Conservation (phyloP, 2,888 invertebrate genomes). For the Cactoblastis cactorum region DNA sequence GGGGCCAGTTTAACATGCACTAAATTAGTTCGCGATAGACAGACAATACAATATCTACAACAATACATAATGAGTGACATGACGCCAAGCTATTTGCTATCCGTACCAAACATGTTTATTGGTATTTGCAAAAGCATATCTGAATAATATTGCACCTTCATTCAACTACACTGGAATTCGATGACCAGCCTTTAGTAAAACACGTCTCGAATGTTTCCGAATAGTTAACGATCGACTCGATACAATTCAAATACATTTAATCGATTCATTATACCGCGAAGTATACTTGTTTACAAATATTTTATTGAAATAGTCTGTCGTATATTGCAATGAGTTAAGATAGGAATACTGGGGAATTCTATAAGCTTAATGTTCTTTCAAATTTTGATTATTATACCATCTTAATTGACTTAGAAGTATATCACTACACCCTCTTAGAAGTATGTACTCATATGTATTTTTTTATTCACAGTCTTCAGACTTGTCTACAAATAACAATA, state of each 20-base stretch:
- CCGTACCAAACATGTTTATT: slow-evolving; percentile 43
- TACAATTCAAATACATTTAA: slow-evolving; percentile 40
- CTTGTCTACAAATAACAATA: too few species aligned
- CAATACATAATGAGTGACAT: slow-evolving; percentile 27
- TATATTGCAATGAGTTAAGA: neutral
- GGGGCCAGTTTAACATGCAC: neutral
- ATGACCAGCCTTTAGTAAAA: slow-evolving; percentile 28
- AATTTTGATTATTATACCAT: too few species aligned
- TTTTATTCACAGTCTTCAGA: too few species aligned
- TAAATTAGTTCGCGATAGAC: neutral
- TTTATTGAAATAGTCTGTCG: slow-evolving; percentile 26
- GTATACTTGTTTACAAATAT: slow-evolving; percentile 51
- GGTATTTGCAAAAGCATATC: slow-evolving; percentile 49
- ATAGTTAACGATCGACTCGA: slow-evolving; percentile 51
- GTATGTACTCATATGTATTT: too few species aligned
- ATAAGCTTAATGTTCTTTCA: too few species aligned
- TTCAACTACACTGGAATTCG: slow-evolving; percentile 31
- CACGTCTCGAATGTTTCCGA: slow-evolving; percentile 49
- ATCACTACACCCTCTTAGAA: too few species aligned
- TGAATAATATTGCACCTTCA: slow-evolving; percentile 50
- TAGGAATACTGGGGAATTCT: too few species aligned
- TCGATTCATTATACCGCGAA: slow-evolving; percentile 46
- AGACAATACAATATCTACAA: neutral
- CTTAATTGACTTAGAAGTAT: too few species aligned
- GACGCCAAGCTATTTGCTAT: slow-evolving; percentile 39